phyloP scores from a whole-genome alignment of 2,113 vertebrate species.

The Aspidoscelis tigris region DNA sequence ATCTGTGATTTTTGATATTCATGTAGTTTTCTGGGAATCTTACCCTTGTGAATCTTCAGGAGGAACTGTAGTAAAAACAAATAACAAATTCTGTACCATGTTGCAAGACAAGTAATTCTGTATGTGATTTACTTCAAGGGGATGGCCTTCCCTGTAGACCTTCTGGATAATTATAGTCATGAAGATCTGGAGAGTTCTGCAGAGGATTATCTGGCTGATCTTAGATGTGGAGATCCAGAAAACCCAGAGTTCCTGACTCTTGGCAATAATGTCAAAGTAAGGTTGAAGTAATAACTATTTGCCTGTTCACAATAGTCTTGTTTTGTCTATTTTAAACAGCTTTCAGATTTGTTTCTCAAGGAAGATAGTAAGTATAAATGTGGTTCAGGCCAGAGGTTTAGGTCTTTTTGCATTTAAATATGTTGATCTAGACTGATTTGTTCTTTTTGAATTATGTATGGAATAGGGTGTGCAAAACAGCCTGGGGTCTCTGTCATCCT shows the following conservation, averaged over 20 bases:
- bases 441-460: too few species aligned
- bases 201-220: slow-evolving; percentile 77
- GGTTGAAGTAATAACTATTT: neutral
- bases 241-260: slow-evolving; percentile 74
- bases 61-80: neutral
- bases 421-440: too few species aligned
- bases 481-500: too few species aligned
- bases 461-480: too few species aligned
- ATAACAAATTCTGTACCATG: neutral
- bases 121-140: slow-evolving; percentile 62
- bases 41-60: too few species aligned
- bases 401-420: neutral
- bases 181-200: slow-evolving; percentile 78
- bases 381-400: too few species aligned
- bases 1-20: too few species aligned
- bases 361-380: neutral
- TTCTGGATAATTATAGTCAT: slow-evolving; percentile 78
- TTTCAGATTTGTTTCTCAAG: neutral
- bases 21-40: too few species aligned
- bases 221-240: slow-evolving; percentile 75
- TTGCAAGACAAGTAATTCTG: neutral
- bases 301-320: neutral
- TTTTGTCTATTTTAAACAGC: neutral
- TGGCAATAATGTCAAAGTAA: slow-evolving; percentile 55
- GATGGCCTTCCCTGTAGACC: slow-evolving; percentile 91